Base-by-base conservation (phyloP, 2,888 invertebrate genomes). In the Anorthoa munda region DNA sequence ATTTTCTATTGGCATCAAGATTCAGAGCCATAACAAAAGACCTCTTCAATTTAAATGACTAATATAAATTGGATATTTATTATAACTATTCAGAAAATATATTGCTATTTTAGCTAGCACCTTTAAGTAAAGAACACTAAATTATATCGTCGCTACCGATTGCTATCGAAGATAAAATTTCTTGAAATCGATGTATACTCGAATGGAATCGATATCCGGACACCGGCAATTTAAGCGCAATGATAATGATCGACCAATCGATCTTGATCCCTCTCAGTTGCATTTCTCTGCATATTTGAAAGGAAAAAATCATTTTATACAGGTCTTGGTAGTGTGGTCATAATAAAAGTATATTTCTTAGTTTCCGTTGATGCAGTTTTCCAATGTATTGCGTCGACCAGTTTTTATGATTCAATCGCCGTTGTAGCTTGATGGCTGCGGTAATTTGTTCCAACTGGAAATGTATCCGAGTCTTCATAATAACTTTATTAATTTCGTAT, bases 361-460 rank as follows among this genome's bases (percentile, higher is more conserved):
- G 72, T 85, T 85, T 85, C 85, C 75, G 79, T 77, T 79, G 83
- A 75, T 85, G 79, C 59, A 78, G 79, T 79, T 85, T 85, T 82
- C 80, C 74, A 85, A 77, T 68, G 61, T 84, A 78, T 77, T 78
- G 80, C 79, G 46, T 51, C 78, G 69, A 76, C 66, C 67, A 67
- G 79, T 82, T 85, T 88, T 85, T 84, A 84, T 79, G 77, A 81
- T 76, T 87, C 82, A 84, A 82, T 86, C 79, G 75, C 70, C 61
- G 72, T 66, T 72, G 66, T 23, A 65, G 72, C 45, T 76, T 77
- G 81, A 83, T 83, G 75, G 74, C 70, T 46, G 13, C 17, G 50
- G 64, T 75, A 66, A 69, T 79, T 60, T 46, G 48, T 76, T 66
- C 11, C 17, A 66, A 86, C 71, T 66, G 70, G 77, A 80, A 79